These are phyloP conservation scores for Troilus luridus DNA, from an alignment of 2,888 invertebrate genomes.

Conservation along the genomic window DNA sequence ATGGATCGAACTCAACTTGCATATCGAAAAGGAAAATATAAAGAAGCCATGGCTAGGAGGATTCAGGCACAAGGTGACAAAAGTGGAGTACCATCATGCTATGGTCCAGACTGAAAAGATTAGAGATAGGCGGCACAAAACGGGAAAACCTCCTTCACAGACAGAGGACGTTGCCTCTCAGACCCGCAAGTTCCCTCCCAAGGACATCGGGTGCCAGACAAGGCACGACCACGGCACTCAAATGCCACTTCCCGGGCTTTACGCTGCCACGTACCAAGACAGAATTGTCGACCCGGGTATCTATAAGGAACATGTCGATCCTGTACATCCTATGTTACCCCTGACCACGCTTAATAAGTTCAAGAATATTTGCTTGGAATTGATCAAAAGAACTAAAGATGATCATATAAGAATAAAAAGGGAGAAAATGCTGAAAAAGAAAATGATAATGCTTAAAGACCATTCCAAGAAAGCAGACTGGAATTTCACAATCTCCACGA, in stretches of 20 bases:
- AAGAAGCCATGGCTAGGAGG: constrained; percentile 79
- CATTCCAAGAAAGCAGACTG: not conserved
- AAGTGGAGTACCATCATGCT: constrained; percentile 76
- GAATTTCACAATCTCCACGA: constrained; percentile 67
- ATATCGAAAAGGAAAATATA: not conserved
- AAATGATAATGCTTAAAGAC: not conserved
- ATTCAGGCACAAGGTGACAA: constrained; percentile 79
- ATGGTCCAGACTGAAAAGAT: not conserved
- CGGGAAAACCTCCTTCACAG: not conserved
- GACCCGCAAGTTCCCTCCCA: not conserved
- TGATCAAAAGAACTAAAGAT: not conserved
- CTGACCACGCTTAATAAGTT: not conserved
- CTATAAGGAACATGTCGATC: not conserved
- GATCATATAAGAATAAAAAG: constrained; percentile 69
- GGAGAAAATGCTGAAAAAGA: constrained; percentile 67
- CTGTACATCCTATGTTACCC: not conserved
- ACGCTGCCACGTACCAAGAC: not conserved
- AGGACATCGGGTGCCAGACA: not conserved
- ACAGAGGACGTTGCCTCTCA: not conserved
- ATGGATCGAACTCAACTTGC: not conserved
- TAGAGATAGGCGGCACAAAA: not conserved
- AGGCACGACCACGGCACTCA: constrained; percentile 7
- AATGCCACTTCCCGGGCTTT: not conserved
- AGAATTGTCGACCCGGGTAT: constrained; percentile 28
- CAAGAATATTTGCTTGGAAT: not conserved